Percentiles rank a stretch among this genome's conserved stretches.
phyloP scores from a whole-genome alignment of 2,797 vertebrate genomes.

The Gymnoscopelus microlampas region DNA sequence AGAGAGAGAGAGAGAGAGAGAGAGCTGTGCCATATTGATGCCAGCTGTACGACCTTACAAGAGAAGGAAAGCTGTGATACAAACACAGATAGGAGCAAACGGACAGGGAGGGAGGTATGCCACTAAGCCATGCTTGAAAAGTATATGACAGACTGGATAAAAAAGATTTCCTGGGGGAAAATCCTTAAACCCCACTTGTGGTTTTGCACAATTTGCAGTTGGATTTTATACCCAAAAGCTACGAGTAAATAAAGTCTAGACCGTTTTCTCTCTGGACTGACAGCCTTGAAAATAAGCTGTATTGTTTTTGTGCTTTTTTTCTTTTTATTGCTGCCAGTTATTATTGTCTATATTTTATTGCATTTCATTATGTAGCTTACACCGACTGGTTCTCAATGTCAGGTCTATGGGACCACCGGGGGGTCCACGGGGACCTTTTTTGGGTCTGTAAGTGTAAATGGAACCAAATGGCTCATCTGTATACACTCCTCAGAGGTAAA shows the following conservation, averaged over 20 bases:
- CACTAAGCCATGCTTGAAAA: slow-evolving; percentile 57
- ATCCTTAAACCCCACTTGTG: slow-evolving; percentile 66
- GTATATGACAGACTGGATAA: slow-evolving; percentile 61
- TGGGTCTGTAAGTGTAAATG: no score
- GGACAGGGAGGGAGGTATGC: slow-evolving; percentile 52
- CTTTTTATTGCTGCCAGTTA: background rate
- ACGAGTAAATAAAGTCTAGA: slow-evolving; percentile 59
- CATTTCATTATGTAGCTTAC: background rate
- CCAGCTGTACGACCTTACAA: slow-evolving; percentile 81
- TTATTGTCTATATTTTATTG: background rate
- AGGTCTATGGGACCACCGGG: no score
- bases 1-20: slow-evolving; percentile 45
- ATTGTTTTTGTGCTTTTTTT: background rate
- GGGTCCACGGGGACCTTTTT: no score
- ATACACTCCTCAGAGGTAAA: no score
- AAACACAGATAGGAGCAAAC: slow-evolving; percentile 68
- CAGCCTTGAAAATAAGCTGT: slow-evolving; percentile 26
- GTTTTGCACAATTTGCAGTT: slow-evolving; percentile 75
- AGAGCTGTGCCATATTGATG: slow-evolving; percentile 74
- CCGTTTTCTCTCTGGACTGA: slow-evolving; percentile 49
- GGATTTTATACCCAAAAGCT: slow-evolving; percentile 61
- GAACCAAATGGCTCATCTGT: no score
- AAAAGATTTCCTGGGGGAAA: slow-evolving; percentile 55
- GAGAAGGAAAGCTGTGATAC: slow-evolving; percentile 73
- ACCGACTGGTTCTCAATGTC: no score